A percentile compares a stretch with the other conserved stretches of the same genome.
These are phyloP conservation scores for Agelastica alni DNA, from an alignment of 2,888 invertebrate species.

Conservation along the genomic window DNA sequence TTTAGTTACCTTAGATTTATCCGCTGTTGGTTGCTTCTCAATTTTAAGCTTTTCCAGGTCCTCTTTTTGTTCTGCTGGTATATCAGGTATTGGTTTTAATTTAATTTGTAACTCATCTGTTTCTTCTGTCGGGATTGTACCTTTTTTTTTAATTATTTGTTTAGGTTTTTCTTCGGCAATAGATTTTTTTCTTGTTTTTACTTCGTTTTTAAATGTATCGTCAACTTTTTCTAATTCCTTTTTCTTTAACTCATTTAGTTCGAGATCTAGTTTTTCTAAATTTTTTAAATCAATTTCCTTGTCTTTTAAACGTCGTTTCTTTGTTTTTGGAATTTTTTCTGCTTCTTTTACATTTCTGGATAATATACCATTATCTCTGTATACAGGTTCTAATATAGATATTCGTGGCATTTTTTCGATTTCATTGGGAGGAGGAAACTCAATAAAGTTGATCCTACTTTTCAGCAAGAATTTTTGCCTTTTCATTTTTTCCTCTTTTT, in stretches of 20 bases:
- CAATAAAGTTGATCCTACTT: conserved; percentile 67
- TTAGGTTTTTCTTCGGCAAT: conserved; percentile 40
- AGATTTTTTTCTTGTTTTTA: conserved; percentile 39
- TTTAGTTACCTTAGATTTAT: conserved; percentile 32
- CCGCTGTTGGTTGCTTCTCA: conserved; percentile 33
- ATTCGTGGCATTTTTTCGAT: conserved; percentile 49
- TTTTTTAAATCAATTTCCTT: conserved; percentile 53
- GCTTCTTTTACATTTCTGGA: conserved; percentile 60
- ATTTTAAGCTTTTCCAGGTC: conserved; percentile 40
- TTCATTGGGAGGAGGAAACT: conserved; percentile 54
- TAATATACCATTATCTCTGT: conserved; percentile 54
- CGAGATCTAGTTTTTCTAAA: conserved; percentile 57
- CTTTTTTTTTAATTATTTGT: conserved; percentile 50
- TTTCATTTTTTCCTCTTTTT: conserved; percentile 49
- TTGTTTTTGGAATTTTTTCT: conserved; percentile 48
- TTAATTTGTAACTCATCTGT: conserved; percentile 48
- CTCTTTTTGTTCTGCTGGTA: conserved; percentile 44
- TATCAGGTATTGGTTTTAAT: conserved; percentile 54
- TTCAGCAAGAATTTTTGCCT: conserved; percentile 72
- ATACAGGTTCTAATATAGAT: conserved; percentile 50
- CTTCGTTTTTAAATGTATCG: conserved; percentile 45
- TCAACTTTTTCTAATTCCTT: conserved; percentile 52
- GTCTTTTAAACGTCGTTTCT: conserved; percentile 52
- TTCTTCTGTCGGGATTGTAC: conserved; percentile 50
- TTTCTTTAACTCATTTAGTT: conserved; percentile 55